Evolutionary conservation across 1,140 invertebrate genomes (phyloP), one percentile per base, ranked within the genome.

Genomic region (Zaprionus africanus): DNA sequence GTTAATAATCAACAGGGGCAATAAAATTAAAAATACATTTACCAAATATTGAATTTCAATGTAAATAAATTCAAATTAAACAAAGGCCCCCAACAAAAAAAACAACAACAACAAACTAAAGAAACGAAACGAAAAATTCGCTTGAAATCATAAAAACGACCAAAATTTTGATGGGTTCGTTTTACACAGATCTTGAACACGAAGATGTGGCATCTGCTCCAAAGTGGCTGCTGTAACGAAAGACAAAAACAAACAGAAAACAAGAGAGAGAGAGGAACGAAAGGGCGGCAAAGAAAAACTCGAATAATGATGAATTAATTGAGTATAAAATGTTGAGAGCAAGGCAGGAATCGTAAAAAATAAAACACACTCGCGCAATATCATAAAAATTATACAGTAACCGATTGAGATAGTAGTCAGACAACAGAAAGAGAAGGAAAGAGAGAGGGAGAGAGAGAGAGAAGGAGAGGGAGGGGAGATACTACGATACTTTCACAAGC

Each of bases 1-100:
- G 43, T 56, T 63, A 76, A 78, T 85, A 85, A 85, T 88, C 75
- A 81, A 71, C 80, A 63, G 59, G 53, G 68, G 69, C 67, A 88
- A 68, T 87, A 71, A 88, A 87, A 88, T 87, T 84, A 88, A 87
- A 87, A 87, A 87, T 79, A 84, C 84, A 87, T 88, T 87, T 87
- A 87, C 67, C 85, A 85, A 91, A 91, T 91, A 91, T 91, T 91
- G 81, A 91, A 91, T 91, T 91, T 91, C 88, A 91, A 85, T 85
- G 84, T 91, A 91, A 91, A 91, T 91, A 88, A 91, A 88, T 88
- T 88, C 63, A 91, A 90, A 64, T 76, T 72, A 71, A 84, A 81
- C 51, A 78, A 72, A 68, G 74, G 46, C 46, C n/a, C 24, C 54
- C 71, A 34, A 26, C 5, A 41, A 49, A 64, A 11, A 22, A 19